Evolutionary conservation across 64 coral and sea anemone genomes (phyloP), one percentile per base, ranked within the genome.

Genomic region (Porites australiensis): DNA sequence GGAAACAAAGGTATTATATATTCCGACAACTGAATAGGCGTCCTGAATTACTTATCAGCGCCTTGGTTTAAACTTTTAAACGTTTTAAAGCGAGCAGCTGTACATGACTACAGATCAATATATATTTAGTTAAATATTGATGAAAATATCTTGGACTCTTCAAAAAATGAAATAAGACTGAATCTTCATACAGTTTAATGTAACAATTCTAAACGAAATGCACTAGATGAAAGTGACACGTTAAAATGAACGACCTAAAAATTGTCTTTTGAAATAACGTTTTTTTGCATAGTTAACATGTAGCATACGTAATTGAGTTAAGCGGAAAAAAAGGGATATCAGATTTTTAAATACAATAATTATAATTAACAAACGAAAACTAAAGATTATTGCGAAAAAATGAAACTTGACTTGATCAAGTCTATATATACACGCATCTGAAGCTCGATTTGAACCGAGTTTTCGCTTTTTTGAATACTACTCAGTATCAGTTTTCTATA

Each of bases 41-140:
- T 10, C 63, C 21, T 53, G 45, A 84, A 68, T 68, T 68, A 50
- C 16, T 68, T 50, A 84, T 48, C 50, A 47, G 63, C 58, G 45
- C 63, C 81, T 68, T 12, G 46, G n/a, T 69, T 52, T 44, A 43
- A 69, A 84, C 52, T 44, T 68, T 16, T n/a, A 13, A 8, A 68
- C 20, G 10, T 83, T 16, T 20, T 8, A 63, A 18, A 5, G 43
- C 37, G 43, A 66, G n/a, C 81, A 84, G 81, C 81, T 84, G 81
- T 37, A 21, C 12, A 6, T 13, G 44, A 48, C 64, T 67, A 27
- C 45, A 50, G 61, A 46, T 64, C 44, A 10, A 44, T 82, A 64
- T 79, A 6, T n/a, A 16, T 49, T 77, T 77, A 16, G 43, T 16
- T 16, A n/a, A 64, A 18, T 82, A 64, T 43, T 44, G 6, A 7